These are phyloP conservation scores for Zoanthus sociatus DNA, from an alignment of 92 coral and sea anemone species.

Conservation along the genomic window DNA sequence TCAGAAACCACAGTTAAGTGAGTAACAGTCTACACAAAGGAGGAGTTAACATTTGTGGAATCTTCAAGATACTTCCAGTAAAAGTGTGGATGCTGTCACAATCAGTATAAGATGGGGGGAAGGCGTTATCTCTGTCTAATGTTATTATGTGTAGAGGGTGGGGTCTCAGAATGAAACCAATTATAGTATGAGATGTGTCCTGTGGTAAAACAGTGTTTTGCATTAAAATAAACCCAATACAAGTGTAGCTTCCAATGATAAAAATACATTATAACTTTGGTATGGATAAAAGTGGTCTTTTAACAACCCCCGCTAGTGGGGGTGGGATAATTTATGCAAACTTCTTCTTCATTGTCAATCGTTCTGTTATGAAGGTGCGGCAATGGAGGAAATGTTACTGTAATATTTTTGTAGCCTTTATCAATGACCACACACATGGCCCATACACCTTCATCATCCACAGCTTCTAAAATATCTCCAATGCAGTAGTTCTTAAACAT, in stretches of 20 bases:
- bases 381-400: too few species aligned
- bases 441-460: too few species aligned
- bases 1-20: background rate
- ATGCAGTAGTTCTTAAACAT: too few species aligned
- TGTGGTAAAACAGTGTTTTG: background rate
- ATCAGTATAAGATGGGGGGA: background rate
- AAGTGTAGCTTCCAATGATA: slow-evolving; percentile 6
- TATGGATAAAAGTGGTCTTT: too few species aligned
- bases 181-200: slow-evolving; percentile 6
- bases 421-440: too few species aligned
- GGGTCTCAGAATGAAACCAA: slow-evolving; percentile 3
- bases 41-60: slow-evolving; percentile 5
- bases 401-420: too few species aligned
- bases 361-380: too few species aligned
- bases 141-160: background rate
- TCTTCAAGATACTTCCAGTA: slow-evolving; percentile 10
- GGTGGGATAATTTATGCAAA: too few species aligned
- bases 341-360: too few species aligned
- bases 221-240: slow-evolving; percentile 9
- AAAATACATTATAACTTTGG: too few species aligned
- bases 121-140: background rate
- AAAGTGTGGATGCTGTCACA: slow-evolving; percentile 1
- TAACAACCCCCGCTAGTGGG: too few species aligned
- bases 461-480: too few species aligned
- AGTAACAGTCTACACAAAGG: background rate